Evolutionary conservation across 1,140 invertebrate species (phyloP).

Genomic region (Coenobita brevimanus): DNA sequence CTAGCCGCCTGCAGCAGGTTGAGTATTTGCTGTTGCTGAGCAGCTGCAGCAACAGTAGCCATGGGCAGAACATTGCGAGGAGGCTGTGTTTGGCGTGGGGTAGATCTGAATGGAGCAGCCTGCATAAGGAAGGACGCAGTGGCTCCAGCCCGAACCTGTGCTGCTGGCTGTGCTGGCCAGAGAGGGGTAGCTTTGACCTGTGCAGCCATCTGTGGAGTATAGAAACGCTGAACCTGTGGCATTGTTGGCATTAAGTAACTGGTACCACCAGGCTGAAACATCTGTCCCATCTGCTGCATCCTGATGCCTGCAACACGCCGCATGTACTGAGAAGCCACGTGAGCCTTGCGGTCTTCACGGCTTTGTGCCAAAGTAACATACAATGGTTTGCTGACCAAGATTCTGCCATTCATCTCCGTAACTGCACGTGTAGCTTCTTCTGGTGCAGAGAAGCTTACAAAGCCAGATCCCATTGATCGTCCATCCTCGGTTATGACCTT

Average conservation of each 20-base stretch:
- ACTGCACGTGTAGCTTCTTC: conserved; percentile 99
- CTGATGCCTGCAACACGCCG: conserved; percentile 96
- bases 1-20: conserved; percentile 61
- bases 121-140: conserved; percentile 69
- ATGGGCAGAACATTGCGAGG: conserved; percentile 64
- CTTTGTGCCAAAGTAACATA: conserved; percentile 99
- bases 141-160: conserved; percentile 79
- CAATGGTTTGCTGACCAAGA: conserved; percentile 95
- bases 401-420: conserved; percentile 98
- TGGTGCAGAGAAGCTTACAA: conserved; percentile 98
- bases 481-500: conserved; percentile 80
- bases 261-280: conserved; percentile 87
- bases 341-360: conserved; percentile 98
- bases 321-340: conserved; percentile 98
- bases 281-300: conserved; percentile 82
- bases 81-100: conserved; percentile 58
- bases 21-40: conserved; percentile 67
- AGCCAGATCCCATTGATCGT: conserved; percentile 97
- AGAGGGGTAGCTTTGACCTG: conserved; percentile 88
- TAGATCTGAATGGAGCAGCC: conserved; percentile 62
- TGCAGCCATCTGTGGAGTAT: conserved; percentile 86
- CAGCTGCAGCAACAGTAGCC: conserved; percentile 68
- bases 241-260: conserved; percentile 95
- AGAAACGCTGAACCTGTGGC: conserved; percentile 87
- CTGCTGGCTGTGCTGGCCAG: conserved; percentile 85